Evolutionary conservation across 1,140 invertebrate species (phyloP), one percentile per base, ranked within the genome.

Genomic region (Pissodes strobi): DNA sequence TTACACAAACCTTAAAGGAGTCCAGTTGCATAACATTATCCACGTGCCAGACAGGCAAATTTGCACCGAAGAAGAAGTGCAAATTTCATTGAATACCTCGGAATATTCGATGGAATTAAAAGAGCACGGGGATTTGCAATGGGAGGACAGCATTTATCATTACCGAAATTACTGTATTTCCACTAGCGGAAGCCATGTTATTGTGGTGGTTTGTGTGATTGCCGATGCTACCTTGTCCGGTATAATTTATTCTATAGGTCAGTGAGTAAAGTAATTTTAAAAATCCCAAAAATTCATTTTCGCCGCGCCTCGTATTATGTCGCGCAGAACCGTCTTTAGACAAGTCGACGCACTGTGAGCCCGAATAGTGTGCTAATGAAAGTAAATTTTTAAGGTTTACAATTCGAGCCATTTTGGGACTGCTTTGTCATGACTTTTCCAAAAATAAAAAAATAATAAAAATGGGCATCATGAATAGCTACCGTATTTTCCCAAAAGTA

Each of bases 151-250:
- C 25, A 27, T 5, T 15, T 51, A 17, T 21, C 27, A 51, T 43
- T 52, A 41, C 41, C 38, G 27, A 15, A 15, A 68, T 12, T 68
- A 45, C 21, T 68, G 66, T 21, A 9, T 67, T 41, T 46, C 53
- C 13, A 43, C 13, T 19, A 15, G 25, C 8, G 51, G 27, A 19
- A 49, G 17, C 10, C 18, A 46, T n/a, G 15, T 48, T 13, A 15
- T 53, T 17, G 57, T 58, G 0, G 19, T 68, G 2, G 51, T 27
- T 19, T 68, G 67, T 43, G 52, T 65, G 9, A 13, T 23, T 10
- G 12, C 48, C 21, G 41, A 59, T 37, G 22, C 18, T 25, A 5
- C 5, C 1, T 10, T 57, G 17, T 15, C 43, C 22, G 37, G 21
- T 13, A 34, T 56, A 0, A 21, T 56, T 21, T 15, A 22, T 17